These are phyloP conservation scores for Marmota monax DNA, from an alignment of 2,113 vertebrate species.

Conservation along the genomic window DNA sequence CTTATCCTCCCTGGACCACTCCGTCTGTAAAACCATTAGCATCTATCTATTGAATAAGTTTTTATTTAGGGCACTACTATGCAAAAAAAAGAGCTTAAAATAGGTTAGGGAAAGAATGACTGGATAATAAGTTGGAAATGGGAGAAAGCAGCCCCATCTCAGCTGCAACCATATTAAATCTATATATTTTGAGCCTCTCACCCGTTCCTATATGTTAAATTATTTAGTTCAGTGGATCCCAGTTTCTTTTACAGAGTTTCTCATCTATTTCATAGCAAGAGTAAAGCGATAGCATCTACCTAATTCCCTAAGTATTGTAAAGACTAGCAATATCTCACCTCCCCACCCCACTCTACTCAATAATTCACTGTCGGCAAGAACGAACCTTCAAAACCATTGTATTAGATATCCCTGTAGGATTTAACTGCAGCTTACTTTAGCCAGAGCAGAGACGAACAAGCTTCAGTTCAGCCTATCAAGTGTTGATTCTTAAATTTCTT, in stretches of 20 bases:
- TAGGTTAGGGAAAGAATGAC: neutral
- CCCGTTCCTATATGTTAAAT: constrained; percentile 9
- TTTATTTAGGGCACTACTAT: neutral
- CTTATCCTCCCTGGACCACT: neutral
- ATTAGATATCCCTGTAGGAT: neutral
- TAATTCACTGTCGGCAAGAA: neutral
- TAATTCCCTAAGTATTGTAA: neutral
- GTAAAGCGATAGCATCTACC: neutral
- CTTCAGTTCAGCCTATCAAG: neutral
- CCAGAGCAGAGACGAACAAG: neutral
- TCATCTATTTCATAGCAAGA: neutral
- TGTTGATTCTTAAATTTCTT: neutral
- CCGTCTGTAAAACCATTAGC: neutral
- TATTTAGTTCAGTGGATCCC: neutral
- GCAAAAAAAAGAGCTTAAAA: neutral
- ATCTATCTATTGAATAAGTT: neutral
- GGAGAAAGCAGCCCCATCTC: neutral
- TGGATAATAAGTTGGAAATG: neutral
- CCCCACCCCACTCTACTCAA: neutral
- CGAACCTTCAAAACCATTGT: neutral
- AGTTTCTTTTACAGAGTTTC: neutral
- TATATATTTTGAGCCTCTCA: constrained; percentile 2
- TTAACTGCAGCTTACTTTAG: neutral
- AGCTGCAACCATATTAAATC: neutral
- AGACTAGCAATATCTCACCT: neutral